phyloP scores from a whole-genome alignment of 1,140 invertebrate species.

The Heliconius nattereri region DNA sequence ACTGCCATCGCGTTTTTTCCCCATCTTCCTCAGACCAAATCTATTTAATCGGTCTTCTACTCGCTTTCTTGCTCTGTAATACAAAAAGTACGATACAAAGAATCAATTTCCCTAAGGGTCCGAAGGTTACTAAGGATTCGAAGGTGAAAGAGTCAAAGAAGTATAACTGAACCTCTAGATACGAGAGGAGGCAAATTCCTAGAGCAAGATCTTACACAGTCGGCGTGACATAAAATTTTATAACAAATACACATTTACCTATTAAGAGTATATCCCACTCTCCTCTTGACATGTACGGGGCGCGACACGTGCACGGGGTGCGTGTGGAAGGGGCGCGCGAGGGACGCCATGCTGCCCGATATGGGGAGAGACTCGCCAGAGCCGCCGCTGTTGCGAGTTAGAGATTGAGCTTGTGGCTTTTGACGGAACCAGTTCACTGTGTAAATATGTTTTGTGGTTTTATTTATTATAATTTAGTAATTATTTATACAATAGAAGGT shows the following conservation, averaged over 20 bases:
- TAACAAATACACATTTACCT: conserved; percentile 43
- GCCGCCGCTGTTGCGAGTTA: conserved; percentile 62
- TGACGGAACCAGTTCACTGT: conserved; percentile 75
- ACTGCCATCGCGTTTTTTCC: conserved; percentile 93
- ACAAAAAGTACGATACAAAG: neutral
- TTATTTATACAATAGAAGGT: neutral
- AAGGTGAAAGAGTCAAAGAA: no score
- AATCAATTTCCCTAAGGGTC: neutral
- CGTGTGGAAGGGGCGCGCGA: conserved; percentile 55
- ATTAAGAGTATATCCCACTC: conserved; percentile 60
- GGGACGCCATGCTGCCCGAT: conserved; percentile 68
- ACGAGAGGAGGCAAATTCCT: no score
- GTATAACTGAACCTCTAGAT: neutral
- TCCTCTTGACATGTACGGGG: conserved; percentile 57
- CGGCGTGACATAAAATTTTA: no score
- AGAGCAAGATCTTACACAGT: no score
- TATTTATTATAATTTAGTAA: neutral
- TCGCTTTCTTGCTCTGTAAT: conserved; percentile 87
- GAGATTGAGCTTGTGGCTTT: conserved; percentile 54
- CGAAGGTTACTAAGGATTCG: no score
- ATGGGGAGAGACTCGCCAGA: conserved; percentile 71
- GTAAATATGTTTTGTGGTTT: neutral
- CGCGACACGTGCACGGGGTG: conserved; percentile 44
- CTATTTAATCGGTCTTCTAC: conserved; percentile 92
- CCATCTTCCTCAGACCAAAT: conserved; percentile 86